These are phyloP conservation scores for Mareca strepera DNA, from an alignment of 2,797 vertebrate genomes.

Conservation along the genomic window DNA sequence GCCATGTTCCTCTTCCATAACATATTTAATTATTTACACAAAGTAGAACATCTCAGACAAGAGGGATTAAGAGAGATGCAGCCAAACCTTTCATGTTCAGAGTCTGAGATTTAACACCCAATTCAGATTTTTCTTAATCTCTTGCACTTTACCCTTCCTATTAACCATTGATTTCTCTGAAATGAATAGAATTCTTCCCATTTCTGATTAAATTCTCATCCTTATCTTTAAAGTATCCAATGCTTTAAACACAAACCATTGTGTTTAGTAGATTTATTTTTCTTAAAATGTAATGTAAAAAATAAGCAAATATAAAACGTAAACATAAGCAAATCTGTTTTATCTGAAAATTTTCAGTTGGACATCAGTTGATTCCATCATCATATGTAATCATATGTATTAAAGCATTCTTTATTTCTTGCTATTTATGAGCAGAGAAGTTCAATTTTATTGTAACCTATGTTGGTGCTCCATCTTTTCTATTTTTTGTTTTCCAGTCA, in stretches of 20 bases:
- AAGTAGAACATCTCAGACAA: not conserved
- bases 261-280: not conserved
- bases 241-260: not conserved
- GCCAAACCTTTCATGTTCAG: not conserved
- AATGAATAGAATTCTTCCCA: not conserved
- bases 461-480: not conserved
- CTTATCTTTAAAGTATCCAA: not conserved
- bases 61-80: not conserved
- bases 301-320: too few relatives aligned
- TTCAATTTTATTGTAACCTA: not conserved
- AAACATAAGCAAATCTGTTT: not conserved
- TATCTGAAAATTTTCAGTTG: not conserved
- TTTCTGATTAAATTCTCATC: not conserved
- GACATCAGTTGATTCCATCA: not conserved
- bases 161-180: not conserved
- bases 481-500: not conserved
- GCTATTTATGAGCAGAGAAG: not conserved
- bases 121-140: not conserved
- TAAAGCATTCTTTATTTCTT: not conserved
- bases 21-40: not conserved
- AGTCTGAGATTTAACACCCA: not conserved
- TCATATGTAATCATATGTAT: not conserved
- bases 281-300: not conserved
- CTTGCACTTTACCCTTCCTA: not conserved
- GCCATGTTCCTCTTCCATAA: not conserved